Evolutionary conservation across 2,888 invertebrate genomes (phyloP), one percentile per base, ranked within the genome.

Genomic region (Merodon equestris): DNA sequence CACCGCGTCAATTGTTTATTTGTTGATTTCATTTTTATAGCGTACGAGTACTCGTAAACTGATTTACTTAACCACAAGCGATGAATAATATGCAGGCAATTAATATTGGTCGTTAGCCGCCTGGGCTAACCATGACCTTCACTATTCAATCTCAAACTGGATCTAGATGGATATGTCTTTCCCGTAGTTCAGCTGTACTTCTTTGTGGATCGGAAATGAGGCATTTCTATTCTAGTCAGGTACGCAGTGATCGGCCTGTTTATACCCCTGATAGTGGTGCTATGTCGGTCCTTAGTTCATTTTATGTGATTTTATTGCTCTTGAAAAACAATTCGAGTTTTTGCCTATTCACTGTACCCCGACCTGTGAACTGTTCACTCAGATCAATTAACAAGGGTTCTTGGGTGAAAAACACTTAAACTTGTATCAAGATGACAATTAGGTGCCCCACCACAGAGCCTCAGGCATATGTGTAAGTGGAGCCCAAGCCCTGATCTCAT

Each of bases 41-140:
- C 67, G 7, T 40, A n/a, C 10, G n/a, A 40, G 10, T 40, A n/a
- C 17, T 60, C 72, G 61, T 67, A 56, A 77, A 72, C 56, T 53
- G 27, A 27, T 27, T 27, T 27, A 27, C 58, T 38, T 14, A 54
- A 67, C 51, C 61, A 63, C 67, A 58, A 73, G 57, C 56, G 19
- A 40, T 72, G 66, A 72, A 76, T 71, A 72, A 57, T 54, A 63
- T 73, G 64, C 57, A 67, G 53, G 44, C 67, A 73, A 73, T 77
- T 77, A 73, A 68, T 68, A 77, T 67, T 63, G 73, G 56, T 27
- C 63, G 57, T 63, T 73, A 27, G 18, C 36, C 17, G 47, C 50
- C 47, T 15, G 34, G 34, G 36, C 40, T 12, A 51, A 42, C 61
- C 61, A 58, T 68, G 73, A 73, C 77, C 77, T 63, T 42, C 48